Base-by-base conservation (phyloP, 92 coral and sea anemone species). In the Palythoa grandis region DNA sequence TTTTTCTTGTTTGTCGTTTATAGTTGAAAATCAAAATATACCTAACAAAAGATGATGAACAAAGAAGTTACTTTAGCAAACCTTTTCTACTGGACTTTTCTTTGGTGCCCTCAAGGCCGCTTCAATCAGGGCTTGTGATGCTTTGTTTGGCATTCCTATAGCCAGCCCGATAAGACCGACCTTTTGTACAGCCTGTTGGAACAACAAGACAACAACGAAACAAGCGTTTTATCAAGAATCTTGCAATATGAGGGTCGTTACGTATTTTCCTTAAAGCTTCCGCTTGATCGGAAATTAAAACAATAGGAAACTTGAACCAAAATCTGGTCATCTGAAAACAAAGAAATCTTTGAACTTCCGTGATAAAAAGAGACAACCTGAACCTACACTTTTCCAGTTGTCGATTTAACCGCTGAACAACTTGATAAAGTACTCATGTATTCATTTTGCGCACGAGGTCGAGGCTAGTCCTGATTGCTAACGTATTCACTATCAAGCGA, bases 151-250 rank as follows among this genome's bases (percentile, higher is more conserved):
- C 66, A 91, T 72, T 24, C 93, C 96, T 73, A 95, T 96, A 63
- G 98, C 98, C 48, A 95, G 91, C 37, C 98, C 98, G 17, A 96
- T 92, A 22, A 90, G 87, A 14, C 98, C 98, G 17, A 96, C 93
- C 85, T 88, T 96, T 74, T 92, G 93, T 29, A 96, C 98, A 66
- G 96, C 98, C 96, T 92, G 84, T 4, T 35, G 53, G 20, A 66
- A 79, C 84, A 0, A 53, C 15, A 7, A 25, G 24, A 25, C 15
- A 69, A 6, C 17, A 37, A 13, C 10, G 6, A 25, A 25, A 35
- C 70, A 65, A 5, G 35, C 35, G 1, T 29, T 29, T 1, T 29
- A 29, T 29, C 35, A 29, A 29, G 35, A 29, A 29, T 1, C 35
- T 29, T 29, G 1, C 35, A 29, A 29, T 29, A 0, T 29, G 35